Conservation (phyloP, 2,113 vertebrate species). For the Columbina picui region DNA sequence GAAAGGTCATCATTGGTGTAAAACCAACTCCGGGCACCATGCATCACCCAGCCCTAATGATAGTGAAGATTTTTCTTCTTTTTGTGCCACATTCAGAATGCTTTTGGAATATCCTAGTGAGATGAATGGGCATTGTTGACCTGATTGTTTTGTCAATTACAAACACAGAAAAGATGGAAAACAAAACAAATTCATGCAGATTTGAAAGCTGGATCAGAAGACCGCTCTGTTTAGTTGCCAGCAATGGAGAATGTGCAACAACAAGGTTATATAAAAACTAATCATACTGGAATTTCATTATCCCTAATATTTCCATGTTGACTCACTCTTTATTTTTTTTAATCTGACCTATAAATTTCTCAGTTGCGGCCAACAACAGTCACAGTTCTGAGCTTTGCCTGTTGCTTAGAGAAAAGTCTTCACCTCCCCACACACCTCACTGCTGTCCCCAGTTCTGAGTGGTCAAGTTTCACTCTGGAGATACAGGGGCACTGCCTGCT, state of each 20-base stretch:
- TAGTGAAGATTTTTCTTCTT: not conserved
- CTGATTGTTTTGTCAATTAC: not conserved
- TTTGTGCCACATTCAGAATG: not conserved
- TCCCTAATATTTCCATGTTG: not conserved
- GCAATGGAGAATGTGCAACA: not conserved
- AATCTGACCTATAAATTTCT: not conserved
- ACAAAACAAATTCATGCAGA: not conserved
- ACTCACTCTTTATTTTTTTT: not conserved
- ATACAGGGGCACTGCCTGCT: not conserved
- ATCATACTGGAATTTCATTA: slow-evolving; percentile 10
- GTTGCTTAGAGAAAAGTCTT: not conserved
- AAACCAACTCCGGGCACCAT: not conserved
- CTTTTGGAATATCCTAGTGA: not conserved
- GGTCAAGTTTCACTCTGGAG: not conserved
- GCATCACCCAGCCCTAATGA: not conserved
- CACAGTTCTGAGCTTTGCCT: not conserved
- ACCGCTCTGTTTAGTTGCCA: not conserved
- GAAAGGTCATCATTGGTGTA: not conserved
- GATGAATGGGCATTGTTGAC: not conserved
- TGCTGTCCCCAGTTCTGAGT: not conserved
- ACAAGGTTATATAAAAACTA: slow-evolving; percentile 13
- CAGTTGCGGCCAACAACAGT: not conserved
- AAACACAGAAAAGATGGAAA: not conserved
- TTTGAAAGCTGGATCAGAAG: not conserved
- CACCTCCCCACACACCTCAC: accelerated